Base-by-base conservation (phyloP, 2,113 vertebrate species). In the Tympanuchus pallidicinctus region DNA sequence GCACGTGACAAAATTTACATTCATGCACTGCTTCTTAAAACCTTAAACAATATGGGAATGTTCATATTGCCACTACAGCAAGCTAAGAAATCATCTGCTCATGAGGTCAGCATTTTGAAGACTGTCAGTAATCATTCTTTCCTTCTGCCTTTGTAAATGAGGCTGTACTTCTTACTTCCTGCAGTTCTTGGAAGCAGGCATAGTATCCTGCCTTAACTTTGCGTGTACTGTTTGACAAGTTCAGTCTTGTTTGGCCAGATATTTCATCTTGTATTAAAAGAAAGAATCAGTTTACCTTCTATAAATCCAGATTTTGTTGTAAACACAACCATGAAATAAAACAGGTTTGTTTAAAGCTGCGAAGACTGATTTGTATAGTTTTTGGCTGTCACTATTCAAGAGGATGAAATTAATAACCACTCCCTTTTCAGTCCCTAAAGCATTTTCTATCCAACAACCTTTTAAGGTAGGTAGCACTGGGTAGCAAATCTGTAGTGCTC, bases 331-430 rank as follows among this genome's bases (percentile, higher is more conserved):
- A 38, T 38, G 38, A 38, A 38, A 38, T 38, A 38, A 38, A 38
- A 38, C 38, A 38, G 38, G 56, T 89, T 95, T 92, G 83, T 84
- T 92, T 95, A 93, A 94, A 82, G 50, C 73, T 70, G 61, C 69
- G 73, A 88, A 93, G 82, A 64, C 45, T 10, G 5, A 48, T 82
- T 71, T 91, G 57, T 87, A 2, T 40, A 38, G 89, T 42, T 89
- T 78, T 84, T 82, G 65, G 47, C 47, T 92, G 86, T 94, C 83
- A 63, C 16, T 66, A 17, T 79, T 76, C 54, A 87, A 87, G 85
- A 83, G 71, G 52, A 60, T 78, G 40, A 82, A 88, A 87, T 96
- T 85, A 89, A 82, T 60, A 74, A 27, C 38, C 59, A 48, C 52
- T 82, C 70, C 57, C 34, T 91, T 94, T 75, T 78, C 42, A 48